Evolutionary conservation across 1,140 invertebrate species (phyloP).

Genomic region (Diabrotica virgifera): DNA sequence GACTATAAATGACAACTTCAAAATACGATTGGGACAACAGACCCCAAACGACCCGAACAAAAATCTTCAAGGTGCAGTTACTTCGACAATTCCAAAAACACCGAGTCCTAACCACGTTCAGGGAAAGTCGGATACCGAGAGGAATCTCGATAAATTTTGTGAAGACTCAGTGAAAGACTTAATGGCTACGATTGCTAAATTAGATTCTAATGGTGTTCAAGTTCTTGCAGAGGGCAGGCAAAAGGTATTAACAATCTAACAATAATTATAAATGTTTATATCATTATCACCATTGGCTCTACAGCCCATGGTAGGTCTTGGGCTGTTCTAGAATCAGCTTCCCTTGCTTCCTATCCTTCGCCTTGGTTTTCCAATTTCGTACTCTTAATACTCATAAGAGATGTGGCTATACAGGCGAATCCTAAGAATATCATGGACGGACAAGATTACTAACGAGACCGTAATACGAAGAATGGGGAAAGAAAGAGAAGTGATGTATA

Average conservation of each 20-base stretch:
- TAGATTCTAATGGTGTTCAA: conserved; percentile 78
- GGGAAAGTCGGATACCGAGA: conserved; percentile 52
- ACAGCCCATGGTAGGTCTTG: too few species aligned
- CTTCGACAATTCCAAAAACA: conserved; percentile 78
- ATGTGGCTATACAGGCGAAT: too few species aligned
- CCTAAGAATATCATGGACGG: too few species aligned
- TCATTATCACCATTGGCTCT: too few species aligned
- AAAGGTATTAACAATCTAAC: conserved; percentile 19
- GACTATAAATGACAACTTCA: conserved; percentile 52
- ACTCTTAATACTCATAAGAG: too few species aligned
- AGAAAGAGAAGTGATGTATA: too few species aligned
- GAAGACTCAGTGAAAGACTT: conserved; percentile 80
- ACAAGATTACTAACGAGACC: too few species aligned
- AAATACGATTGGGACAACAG: conserved; percentile 59
- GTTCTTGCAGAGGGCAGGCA: conserved; percentile 40
- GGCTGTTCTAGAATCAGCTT: too few species aligned
- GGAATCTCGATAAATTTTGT: conserved; percentile 71
- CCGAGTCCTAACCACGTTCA: conserved; percentile 63
- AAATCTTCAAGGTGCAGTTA: conserved; percentile 56
- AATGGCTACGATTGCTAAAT: conserved; percentile 78
- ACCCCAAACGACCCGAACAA: conserved; percentile 45
- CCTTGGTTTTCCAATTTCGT: too few species aligned
- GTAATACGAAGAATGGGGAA: too few species aligned
- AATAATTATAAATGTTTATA: too few species aligned
- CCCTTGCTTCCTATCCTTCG: too few species aligned